A percentile compares a stretch with the other conserved stretches of the same genome.
phyloP scores from a whole-genome alignment of 2,113 vertebrate species.

The Microtus montanus region DNA sequence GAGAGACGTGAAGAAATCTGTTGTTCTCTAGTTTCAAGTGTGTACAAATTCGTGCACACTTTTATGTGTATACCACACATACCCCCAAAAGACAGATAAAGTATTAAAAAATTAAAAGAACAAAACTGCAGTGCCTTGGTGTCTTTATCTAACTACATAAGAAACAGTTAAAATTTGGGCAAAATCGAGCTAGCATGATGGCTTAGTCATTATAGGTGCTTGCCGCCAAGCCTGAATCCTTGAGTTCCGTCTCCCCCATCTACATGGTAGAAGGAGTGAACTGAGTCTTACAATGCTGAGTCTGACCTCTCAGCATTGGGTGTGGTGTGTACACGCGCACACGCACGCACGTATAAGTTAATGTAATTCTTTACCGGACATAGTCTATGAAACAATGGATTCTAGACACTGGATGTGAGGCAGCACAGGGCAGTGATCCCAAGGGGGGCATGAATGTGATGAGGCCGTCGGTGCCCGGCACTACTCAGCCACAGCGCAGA shows the following conservation, averaged over 20 bases:
- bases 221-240: not conserved
- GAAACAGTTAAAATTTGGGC: conserved; percentile 1
- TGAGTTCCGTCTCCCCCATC: too few relatives aligned
- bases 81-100: not conserved
- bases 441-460: not conserved
- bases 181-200: not conserved
- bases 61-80: not conserved
- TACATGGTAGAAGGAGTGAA: not conserved
- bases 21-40: not conserved
- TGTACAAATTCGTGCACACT: too few relatives aligned
- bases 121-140: not conserved
- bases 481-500: not conserved
- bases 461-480: not conserved
- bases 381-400: not conserved
- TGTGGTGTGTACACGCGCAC: not conserved
- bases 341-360: not conserved
- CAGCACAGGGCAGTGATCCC: not conserved
- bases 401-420: not conserved
- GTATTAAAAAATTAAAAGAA: not conserved
- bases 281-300: not conserved
- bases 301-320: not conserved
- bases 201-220: not conserved
- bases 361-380: not conserved
- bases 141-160: not conserved
- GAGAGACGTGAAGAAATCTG: not conserved